Conservation (phyloP, 2,797 vertebrate species). For the Amniataba percoides region DNA sequence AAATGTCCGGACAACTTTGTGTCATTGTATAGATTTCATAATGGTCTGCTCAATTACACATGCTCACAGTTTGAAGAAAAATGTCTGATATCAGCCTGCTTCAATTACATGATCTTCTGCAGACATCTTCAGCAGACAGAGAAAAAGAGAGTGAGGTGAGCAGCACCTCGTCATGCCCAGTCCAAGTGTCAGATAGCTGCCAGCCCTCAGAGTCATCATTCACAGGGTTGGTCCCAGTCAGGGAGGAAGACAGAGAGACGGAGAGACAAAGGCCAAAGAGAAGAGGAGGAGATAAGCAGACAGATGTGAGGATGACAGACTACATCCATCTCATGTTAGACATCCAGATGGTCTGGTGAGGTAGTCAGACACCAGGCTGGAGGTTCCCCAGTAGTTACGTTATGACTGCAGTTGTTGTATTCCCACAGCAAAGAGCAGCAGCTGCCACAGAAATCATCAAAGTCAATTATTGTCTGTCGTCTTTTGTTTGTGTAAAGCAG, state of each 20-base stretch:
- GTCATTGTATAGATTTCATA: neutral
- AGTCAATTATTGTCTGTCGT: slow-evolving; percentile 16
- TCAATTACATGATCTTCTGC: slow-evolving; percentile 28
- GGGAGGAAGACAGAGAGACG: slow-evolving; percentile 46
- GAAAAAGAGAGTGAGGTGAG: slow-evolving; percentile 48
- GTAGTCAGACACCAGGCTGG: slow-evolving; percentile 29
- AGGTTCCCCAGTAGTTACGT: slow-evolving; percentile 27
- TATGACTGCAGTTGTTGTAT: slow-evolving; percentile 21
- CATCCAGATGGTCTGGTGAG: slow-evolving; percentile 30
- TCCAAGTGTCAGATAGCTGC: slow-evolving; percentile 36
- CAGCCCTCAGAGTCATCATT: slow-evolving; percentile 35
- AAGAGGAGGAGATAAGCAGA: slow-evolving; percentile 44
- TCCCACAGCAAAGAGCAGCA: slow-evolving; percentile 33
- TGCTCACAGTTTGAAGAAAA: slow-evolving; percentile 8
- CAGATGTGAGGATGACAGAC: slow-evolving; percentile 57
- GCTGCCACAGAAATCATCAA: slow-evolving; percentile 5
- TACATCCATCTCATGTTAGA: slow-evolving; percentile 27
- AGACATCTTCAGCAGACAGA: slow-evolving; percentile 40
- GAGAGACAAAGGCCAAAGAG: slow-evolving; percentile 41
- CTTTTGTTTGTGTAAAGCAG: neutral
- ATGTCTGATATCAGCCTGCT: slow-evolving; percentile 10
- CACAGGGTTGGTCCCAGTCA: slow-evolving; percentile 33
- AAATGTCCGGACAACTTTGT: neutral
- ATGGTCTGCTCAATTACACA: slow-evolving; percentile 8
- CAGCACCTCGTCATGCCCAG: slow-evolving; percentile 47